Base-by-base conservation (phyloP, 1,140 invertebrate genomes). In the Battus philenor region DNA sequence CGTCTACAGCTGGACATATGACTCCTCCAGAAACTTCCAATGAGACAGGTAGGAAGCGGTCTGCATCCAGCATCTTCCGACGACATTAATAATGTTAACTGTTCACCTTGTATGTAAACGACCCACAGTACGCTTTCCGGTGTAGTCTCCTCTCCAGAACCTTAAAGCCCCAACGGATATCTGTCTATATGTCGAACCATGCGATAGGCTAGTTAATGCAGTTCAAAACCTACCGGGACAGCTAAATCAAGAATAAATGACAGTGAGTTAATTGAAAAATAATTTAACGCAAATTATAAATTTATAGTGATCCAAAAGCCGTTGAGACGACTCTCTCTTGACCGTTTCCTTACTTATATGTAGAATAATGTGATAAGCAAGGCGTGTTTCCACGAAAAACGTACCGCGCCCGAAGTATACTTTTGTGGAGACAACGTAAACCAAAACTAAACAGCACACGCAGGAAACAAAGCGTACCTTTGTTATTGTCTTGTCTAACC, bases 331-430 rank as follows among this genome's bases (percentile, higher is more conserved):
- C 9, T 26, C 26, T 7, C 8, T 13, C 38, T 41, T 41, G 12
- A 16, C 24, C 13, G 9, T 39, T 24, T 26, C 10, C 15, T 26
- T 1, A 41, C 15, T 29, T 9, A 27, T 29, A 41, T 18, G 20
- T 39, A 24, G 12, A 24, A 4, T 41, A 18, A 16, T 12, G 12
- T 41, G 29, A 41, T n/a, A 22, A 20, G 20, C 32, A 11, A 22
- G 17, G 20, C 32, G 22, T 27, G 12, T 29, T 41, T 41, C 38
- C 38, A 27, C 17, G 33, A 41, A 27, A 30, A 41, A 26, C 16
- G 5, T 41, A 41, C 38, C 38, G 38, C 38, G 26, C 38, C 38
- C 9, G 29, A 11, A 8, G n/a, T 17, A 29, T 30, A 11, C 16
- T 41, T 24, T 29, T 26, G 15, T 26, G 16, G 26, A 41, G 10